Percentiles rank a stretch among this genome's conserved stretches.
These are phyloP conservation scores for Branchinecta lindahli DNA, from an alignment of 1,140 invertebrate genomes.

Conservation along the genomic window DNA sequence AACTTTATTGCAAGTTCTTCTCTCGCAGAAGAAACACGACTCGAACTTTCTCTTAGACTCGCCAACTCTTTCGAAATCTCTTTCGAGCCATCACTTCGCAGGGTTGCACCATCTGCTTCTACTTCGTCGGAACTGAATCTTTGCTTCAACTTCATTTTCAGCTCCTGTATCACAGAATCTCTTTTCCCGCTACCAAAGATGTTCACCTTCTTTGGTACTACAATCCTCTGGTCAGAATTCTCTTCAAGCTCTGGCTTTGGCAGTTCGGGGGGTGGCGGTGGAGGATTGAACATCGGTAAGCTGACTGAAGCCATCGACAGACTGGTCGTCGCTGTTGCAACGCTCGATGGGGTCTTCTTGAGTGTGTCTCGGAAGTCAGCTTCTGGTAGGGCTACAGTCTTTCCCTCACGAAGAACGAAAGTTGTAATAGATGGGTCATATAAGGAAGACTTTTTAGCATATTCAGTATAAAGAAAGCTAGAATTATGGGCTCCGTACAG, in stretches of 20 bases:
- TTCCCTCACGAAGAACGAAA: slow-evolving; percentile 6
- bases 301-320: not conserved
- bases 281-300: not conserved
- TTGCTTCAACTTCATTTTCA: slow-evolving; percentile 25
- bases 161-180: slow-evolving; percentile 27
- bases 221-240: too few relatives aligned
- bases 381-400: not conserved
- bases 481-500: slow-evolving; percentile 24
- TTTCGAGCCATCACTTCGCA: not conserved
- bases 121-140: slow-evolving; percentile 21
- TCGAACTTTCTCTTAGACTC: not conserved
- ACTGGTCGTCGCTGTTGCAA: not conserved
- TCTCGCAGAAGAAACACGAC: not conserved
- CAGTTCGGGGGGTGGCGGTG: not conserved
- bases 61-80: not conserved
- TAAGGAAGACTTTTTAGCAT: slow-evolving; percentile 11
- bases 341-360: not conserved
- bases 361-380: not conserved
- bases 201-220: not conserved
- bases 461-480: slow-evolving; percentile 21
- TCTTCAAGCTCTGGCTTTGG: not conserved
- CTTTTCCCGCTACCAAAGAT: slow-evolving; percentile 14
- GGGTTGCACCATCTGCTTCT: not conserved
- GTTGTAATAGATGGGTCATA: not conserved
- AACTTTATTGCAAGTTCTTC: not conserved